Conservation (phyloP, 2,797 vertebrate genomes). For the Neoniphon sammara region DNA sequence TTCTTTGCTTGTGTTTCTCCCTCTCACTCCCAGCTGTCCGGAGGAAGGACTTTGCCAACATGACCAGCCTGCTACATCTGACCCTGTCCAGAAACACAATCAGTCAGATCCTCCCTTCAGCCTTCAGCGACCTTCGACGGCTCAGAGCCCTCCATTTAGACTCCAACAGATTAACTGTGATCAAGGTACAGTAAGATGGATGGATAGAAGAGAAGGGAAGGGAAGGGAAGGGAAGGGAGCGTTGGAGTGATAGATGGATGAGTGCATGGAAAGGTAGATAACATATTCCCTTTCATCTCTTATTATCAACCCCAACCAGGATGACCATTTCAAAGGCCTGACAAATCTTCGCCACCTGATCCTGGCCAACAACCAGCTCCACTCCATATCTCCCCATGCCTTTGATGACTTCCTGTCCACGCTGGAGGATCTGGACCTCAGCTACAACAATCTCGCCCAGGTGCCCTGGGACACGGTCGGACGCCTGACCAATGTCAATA, state of each 20-base stretch:
- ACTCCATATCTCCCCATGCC: slow-evolving; percentile 85
- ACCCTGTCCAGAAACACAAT: slow-evolving; percentile 91
- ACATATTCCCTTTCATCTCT: slow-evolving; percentile 1
- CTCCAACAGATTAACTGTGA: slow-evolving; percentile 87
- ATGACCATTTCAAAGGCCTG: slow-evolving; percentile 89
- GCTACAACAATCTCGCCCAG: slow-evolving; percentile 89
- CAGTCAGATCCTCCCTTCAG: slow-evolving; percentile 89
- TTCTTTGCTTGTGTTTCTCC: slow-evolving; percentile 18
- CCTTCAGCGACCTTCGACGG: slow-evolving; percentile 89
- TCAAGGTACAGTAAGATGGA: slow-evolving; percentile 69
- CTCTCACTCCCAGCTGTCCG: slow-evolving; percentile 75
- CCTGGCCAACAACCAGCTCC: slow-evolving; percentile 90
- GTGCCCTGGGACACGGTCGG: slow-evolving; percentile 89
- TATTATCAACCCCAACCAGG: slow-evolving; percentile 57
- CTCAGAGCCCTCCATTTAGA: slow-evolving; percentile 90
- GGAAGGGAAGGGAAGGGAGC: too few relatives aligned
- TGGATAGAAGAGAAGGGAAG: neutral
- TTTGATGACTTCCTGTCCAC: slow-evolving; percentile 89
- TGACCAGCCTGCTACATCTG: slow-evolving; percentile 90
- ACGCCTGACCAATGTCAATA: slow-evolving; percentile 88
- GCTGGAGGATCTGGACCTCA: slow-evolving; percentile 90
- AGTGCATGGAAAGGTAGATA: neutral
- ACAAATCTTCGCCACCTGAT: slow-evolving; percentile 90
- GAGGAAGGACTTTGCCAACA: slow-evolving; percentile 90
- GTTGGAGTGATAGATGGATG: too few relatives aligned